Evolutionary conservation across 2,888 invertebrate genomes (phyloP).

Genomic region (Agapetus fuscipes): DNA sequence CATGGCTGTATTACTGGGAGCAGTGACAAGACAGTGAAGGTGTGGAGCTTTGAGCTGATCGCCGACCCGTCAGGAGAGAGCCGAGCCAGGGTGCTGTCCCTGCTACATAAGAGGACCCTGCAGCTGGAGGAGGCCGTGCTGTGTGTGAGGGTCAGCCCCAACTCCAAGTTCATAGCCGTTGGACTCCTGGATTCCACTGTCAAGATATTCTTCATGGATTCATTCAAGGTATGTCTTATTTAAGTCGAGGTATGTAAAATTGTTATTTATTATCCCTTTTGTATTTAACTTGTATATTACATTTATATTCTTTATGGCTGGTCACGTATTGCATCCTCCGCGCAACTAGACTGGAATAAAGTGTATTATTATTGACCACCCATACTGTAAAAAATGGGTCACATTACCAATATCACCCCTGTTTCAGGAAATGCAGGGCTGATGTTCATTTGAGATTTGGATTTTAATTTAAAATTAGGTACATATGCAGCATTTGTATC

Average conservation of each 20-base stretch:
- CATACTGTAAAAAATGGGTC: too few relatives aligned
- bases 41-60: slow-evolving; percentile 89
- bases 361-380: too few relatives aligned
- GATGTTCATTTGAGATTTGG: slow-evolving; percentile 9
- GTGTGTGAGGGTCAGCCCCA: slow-evolving; percentile 73
- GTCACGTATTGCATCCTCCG: too few relatives aligned
- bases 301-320: too few relatives aligned
- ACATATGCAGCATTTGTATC: too few relatives aligned
- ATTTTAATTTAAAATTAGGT: too few relatives aligned
- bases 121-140: slow-evolving; percentile 82
- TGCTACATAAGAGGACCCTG: slow-evolving; percentile 71
- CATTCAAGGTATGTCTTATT: slow-evolving; percentile 76
- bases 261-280: too few relatives aligned
- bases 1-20: slow-evolving; percentile 78
- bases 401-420: too few relatives aligned
- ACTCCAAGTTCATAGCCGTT: slow-evolving; percentile 80
- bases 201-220: slow-evolving; percentile 89
- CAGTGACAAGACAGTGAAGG: slow-evolving; percentile 81
- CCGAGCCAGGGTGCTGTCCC: slow-evolving; percentile 60
- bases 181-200: slow-evolving; percentile 89
- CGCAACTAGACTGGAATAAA: too few relatives aligned
- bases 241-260: too few relatives aligned
- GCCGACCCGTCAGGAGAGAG: slow-evolving; percentile 52
- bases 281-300: too few relatives aligned
- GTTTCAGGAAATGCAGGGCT: too few relatives aligned